Evolutionary conservation across 2,888 invertebrate genomes (phyloP), one percentile per base, ranked within the genome.

Genomic region (Heterodera filipjevi): DNA sequence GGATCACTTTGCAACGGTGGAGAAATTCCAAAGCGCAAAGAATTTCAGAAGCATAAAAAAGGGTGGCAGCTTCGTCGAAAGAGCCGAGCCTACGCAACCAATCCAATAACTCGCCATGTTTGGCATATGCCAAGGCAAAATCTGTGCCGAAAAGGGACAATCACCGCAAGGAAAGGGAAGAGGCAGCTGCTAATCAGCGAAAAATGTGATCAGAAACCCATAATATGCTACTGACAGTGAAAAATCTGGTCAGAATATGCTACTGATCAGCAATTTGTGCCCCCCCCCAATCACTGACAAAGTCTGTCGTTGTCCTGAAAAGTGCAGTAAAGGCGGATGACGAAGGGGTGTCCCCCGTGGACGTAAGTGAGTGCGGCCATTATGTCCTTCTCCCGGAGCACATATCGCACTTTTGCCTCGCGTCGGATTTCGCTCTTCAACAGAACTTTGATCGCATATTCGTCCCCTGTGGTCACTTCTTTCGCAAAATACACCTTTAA

Each of bases 391-490:
- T 99, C 99, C 70, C 96, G 92, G 90, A 93, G 93, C 80, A 98
- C 94, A 90, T 95, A 95, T 89, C 95, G 94, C 85, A 93, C 93
- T 91, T 98, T 97, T 90, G 93, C 94, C 91, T 97, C 96, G 83
- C 93, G 92, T 86, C 95, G 92, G 84, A 99, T 95, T 90, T 95
- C 94, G 74, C 93, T 92, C 91, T 99, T 99, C 89, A 96, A 95
- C 90, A 96, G 93, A 19, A 98, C 96, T 93, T 99, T 98, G 89
- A 98, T 96, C 92, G 97, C 97, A 93, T 93, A 95, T 92, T 96
- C 95, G 89, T 93, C 94, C 87, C 93, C 93, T 78, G 93, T 94
- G 90, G 94, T 93, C 81, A 95, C 93, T 90, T 97, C 96, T 90
- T 94, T 95, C 76, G 95, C 95, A 85, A 95, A 92, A 90, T 95